Conservation (phyloP, 2,888 invertebrate species). For the Nymphalis c-album region DNA sequence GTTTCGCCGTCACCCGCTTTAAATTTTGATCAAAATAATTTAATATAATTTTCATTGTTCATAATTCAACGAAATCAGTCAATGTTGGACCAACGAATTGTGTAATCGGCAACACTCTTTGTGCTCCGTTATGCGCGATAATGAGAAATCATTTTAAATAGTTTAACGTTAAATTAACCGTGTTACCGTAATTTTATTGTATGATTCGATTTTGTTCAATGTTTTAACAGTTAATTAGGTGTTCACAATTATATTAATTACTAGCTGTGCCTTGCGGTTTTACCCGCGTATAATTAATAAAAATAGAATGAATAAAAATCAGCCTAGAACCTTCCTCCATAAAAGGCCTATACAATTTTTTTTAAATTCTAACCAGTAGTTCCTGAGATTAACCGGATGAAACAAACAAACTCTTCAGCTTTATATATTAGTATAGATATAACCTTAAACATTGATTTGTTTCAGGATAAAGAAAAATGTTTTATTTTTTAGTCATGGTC, state of each 20-base stretch:
- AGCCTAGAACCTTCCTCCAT: too few relatives aligned
- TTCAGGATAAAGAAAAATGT: too few relatives aligned
- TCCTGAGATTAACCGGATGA: too few relatives aligned
- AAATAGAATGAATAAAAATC: too few relatives aligned
- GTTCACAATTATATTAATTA: background rate
- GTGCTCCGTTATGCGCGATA: slow-evolving; percentile 10
- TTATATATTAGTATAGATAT: too few relatives aligned
- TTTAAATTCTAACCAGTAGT: too few relatives aligned
- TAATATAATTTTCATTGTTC: slow-evolving; percentile 9
- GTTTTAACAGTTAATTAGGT: slow-evolving; percentile 10
- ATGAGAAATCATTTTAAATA: slow-evolving; percentile 14
- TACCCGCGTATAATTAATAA: too few relatives aligned
- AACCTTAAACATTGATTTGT: too few relatives aligned
- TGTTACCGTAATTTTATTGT: slow-evolving; percentile 1
- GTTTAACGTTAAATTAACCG: slow-evolving; percentile 15
- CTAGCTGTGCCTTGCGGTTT: too few relatives aligned
- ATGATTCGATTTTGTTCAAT: slow-evolving; percentile 1
- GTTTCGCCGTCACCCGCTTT: background rate
- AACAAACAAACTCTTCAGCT: too few relatives aligned
- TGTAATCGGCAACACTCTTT: slow-evolving; percentile 19
- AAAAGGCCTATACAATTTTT: too few relatives aligned
- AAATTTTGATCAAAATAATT: slow-evolving; percentile 6
- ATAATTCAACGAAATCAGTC: slow-evolving; percentile 1
- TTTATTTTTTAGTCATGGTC: too few relatives aligned
- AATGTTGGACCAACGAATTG: slow-evolving; percentile 4